Percentiles rank a stretch among this genome's conserved stretches.
phyloP scores from a whole-genome alignment of 2,888 invertebrate species.

The Stictocephala bisonia region DNA sequence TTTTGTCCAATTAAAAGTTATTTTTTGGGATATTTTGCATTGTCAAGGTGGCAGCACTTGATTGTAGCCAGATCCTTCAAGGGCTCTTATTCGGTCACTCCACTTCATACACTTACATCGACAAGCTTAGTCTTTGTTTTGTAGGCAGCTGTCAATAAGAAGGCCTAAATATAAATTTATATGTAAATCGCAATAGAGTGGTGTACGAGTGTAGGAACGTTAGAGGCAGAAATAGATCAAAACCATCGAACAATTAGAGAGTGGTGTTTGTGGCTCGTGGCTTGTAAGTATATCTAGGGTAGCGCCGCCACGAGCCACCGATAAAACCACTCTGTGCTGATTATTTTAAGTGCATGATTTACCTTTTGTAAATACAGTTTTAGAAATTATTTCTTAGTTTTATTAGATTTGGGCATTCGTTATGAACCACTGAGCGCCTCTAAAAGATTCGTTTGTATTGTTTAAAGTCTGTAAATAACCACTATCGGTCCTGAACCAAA shows the following conservation, averaged over 20 bases:
- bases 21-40: background rate
- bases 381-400: slow-evolving; percentile 20
- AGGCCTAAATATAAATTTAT: slow-evolving; percentile 45
- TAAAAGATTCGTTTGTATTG: background rate
- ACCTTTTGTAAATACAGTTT: slow-evolving; percentile 27
- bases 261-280: background rate
- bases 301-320: background rate
- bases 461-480: slow-evolving; percentile 40
- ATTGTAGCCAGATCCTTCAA: background rate
- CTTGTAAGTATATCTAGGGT: slow-evolving; percentile 33
- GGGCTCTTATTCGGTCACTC: background rate
- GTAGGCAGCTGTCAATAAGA: slow-evolving; percentile 42
- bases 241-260: slow-evolving; percentile 41
- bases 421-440: slow-evolving; percentile 41
- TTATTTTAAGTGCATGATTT: slow-evolving; percentile 3
- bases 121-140: slow-evolving; percentile 14
- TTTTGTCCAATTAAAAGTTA: no score
- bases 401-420: slow-evolving; percentile 25
- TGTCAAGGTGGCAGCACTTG: background rate
- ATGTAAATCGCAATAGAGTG: slow-evolving; percentile 38
- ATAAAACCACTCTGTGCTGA: background rate
- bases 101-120: slow-evolving; percentile 23
- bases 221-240: slow-evolving; percentile 44
- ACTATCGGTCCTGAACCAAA: slow-evolving; percentile 35
- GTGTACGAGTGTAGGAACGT: slow-evolving; percentile 7